Evolutionary conservation across 2,797 vertebrate genomes (phyloP), one percentile per base, ranked within the genome.

Genomic region (Moxostoma hubbsi): DNA sequence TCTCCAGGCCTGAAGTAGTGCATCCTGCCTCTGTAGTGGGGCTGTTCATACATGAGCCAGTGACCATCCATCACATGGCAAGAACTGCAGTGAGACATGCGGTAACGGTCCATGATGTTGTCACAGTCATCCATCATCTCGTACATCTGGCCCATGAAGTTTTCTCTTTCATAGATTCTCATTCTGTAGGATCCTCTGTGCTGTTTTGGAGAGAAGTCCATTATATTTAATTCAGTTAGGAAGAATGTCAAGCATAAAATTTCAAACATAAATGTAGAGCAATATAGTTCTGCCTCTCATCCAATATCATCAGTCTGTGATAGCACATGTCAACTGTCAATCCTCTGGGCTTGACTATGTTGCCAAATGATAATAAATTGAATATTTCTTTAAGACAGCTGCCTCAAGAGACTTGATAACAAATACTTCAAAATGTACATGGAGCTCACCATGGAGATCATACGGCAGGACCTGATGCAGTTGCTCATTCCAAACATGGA

Each of bases 11-110:
- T 69, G 49, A 85, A 73, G 78, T 84, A 81, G 64, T 36, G 55
- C 85, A 82, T 79, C 69, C 7, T 79, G 75, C 85, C 84, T 79
- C 61, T 85, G 83, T 79, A 87, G 72, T 85, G 15, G 43, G 85
- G 82, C 43, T 86, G 76, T 67, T 86, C 85, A 36, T 86, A 86
- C 70, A 81, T 65, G 49, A 86, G 81, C 85, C 83, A 85, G 81
- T 85, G 79, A 53, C 83, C 85, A 0, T 85, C 85, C 85, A 84
- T 83, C 63, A 86, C 81, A 16, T 86, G 63, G 16, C 84, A 84
- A 12, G 84, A 85, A 64, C 74, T 59, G 55, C 82, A 82, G 1
- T 71, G 47, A 16, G 81, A 79, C 83, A 80, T 73, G 51, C 63
- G 76, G 46, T 79, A 84, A 51, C 81, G 83, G 7, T 83, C 81